These are phyloP conservation scores for Phrynocephalus versicolor DNA, from an alignment of 2,113 vertebrate species.

Conservation along the genomic window DNA sequence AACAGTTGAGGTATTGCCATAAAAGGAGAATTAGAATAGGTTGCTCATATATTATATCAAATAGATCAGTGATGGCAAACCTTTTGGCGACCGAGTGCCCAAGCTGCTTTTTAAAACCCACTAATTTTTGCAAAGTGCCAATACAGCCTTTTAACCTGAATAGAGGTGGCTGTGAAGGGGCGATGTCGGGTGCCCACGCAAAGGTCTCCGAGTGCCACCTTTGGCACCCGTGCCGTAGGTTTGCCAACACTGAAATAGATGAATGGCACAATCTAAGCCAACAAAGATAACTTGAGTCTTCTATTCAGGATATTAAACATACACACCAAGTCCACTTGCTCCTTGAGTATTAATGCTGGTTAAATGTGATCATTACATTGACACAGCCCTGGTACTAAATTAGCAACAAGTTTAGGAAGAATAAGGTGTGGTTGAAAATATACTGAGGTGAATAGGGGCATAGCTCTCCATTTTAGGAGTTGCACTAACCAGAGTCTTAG, in stretches of 20 bases:
- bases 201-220: too few relatives aligned
- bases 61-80: too few relatives aligned
- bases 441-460: background rate
- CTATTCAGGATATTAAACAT: background rate
- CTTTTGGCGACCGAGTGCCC: too few relatives aligned
- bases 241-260: too few relatives aligned
- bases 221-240: too few relatives aligned
- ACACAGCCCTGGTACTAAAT: background rate
- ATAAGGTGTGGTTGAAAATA: background rate
- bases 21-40: background rate
- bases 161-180: too few relatives aligned
- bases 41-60: background rate
- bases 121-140: too few relatives aligned
- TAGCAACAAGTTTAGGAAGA: background rate
- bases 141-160: too few relatives aligned
- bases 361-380: background rate
- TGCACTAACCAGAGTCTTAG: background rate
- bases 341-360: too few relatives aligned
- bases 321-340: background rate
- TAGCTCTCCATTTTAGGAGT: background rate
- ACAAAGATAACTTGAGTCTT: background rate
- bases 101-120: too few relatives aligned
- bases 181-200: too few relatives aligned
- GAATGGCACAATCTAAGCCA: background rate
- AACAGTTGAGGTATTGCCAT: background rate